Conservation (phyloP, 2,888 invertebrate genomes). For the Lycophotia porphyrea region DNA sequence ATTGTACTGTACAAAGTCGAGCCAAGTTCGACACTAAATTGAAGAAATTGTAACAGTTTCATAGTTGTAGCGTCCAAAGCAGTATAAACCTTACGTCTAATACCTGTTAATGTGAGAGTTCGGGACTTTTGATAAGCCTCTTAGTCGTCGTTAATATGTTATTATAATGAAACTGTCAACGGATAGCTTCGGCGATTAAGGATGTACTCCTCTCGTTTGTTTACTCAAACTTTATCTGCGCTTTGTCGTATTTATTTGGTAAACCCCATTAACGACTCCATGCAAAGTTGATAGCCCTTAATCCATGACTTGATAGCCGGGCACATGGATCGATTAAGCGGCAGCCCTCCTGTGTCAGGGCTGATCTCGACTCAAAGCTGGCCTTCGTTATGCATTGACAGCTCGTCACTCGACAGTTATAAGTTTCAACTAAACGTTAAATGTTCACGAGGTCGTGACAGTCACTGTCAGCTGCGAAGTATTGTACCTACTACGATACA, state of each 20-base stretch:
- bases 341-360: conserved; percentile 62
- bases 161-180: conserved; percentile 65
- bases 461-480: conserved; percentile 2
- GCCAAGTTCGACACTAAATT: conserved; percentile 62
- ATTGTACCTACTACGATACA: neutral
- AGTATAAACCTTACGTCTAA: conserved; percentile 46
- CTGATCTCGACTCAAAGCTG: conserved; percentile 70
- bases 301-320: conserved; percentile 69
- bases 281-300: conserved; percentile 75
- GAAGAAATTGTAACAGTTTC: conserved; percentile 61
- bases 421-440: conserved; percentile 30
- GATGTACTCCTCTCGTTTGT: conserved; percentile 58
- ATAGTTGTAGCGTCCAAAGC: conserved; percentile 51
- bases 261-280: conserved; percentile 72
- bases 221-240: conserved; percentile 63
- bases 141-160: conserved; percentile 59
- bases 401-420: conserved; percentile 36
- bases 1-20: conserved; percentile 34
- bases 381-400: conserved; percentile 62
- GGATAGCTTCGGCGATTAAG: conserved; percentile 50
- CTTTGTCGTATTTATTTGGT: conserved; percentile 69
- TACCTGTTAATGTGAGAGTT: conserved; percentile 48
- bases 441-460: conserved; percentile 27
- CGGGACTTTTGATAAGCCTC: conserved; percentile 66
- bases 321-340: conserved; percentile 74